Base-by-base conservation (phyloP, 2,888 invertebrate genomes). In the Machimus rusticus region DNA sequence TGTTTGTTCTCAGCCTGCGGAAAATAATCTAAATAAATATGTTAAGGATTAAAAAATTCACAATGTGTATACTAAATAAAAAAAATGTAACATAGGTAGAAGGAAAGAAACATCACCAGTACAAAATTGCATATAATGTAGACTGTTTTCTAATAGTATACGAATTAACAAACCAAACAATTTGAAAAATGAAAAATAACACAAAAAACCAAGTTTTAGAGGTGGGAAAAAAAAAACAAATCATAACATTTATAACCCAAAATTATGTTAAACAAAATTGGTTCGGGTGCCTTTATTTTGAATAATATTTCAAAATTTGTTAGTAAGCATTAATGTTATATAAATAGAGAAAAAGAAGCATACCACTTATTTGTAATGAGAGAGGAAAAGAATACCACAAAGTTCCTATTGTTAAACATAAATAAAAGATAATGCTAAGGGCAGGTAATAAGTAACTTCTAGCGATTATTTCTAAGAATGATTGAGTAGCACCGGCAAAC, bases 201-300 rank as follows among this genome's bases (percentile, higher is more conserved):
- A 76, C n/a, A 37, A 19, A 76, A 37, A 78, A 23, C 4, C 43
- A 46, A 46, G 16, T 28, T 28, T 43, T 39, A 43, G 16, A 78
- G 23, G 43, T 43, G 12, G 6, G 31, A 34, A 79, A 19, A 39
- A 51, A 28, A 79, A 81, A n/a, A 34, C 28, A 81, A 43, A 55
- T 39, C 28, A 79, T 39, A 79, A 46, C 46, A 76, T 79, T 78
- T 79, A 28, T 43, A 43, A 23, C 82, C 82, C 57, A 55, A 82
- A n/a, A 66, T 66, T 46, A 37, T 82, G 46, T 82, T 82, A 34
- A 82, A 82, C 23, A 37, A 82, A 82, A 82, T 82, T 82, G 82
- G 82, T 82, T 82, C 82, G 82, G 82, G 82, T 82, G 82, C 82
- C 82, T 82, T 82, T 82, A 82, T 82, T 82, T 82, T 82, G 82